Base-by-base conservation (phyloP, 2,888 invertebrate species). In the Elegia similella region DNA sequence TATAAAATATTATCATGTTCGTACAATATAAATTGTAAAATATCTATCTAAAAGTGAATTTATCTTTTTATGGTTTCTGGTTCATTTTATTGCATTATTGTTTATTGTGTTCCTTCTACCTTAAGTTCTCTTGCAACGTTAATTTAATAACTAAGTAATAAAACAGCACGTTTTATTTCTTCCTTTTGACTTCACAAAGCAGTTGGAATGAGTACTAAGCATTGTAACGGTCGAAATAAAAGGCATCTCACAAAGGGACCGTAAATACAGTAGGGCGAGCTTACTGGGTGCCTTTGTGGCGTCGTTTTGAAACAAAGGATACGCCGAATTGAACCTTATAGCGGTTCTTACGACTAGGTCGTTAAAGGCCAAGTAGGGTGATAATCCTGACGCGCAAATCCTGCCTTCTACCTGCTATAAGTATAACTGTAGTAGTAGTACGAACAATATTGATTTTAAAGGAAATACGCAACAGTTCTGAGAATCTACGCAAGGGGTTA, bases 381-480 rank as follows among this genome's bases (percentile, higher is more conserved):
- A 47, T 48, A 32, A 48, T 48, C 15, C 48, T 48, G 34, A 16
- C 8, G 34, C 7, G 43, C 7, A 43, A 44, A 53, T 6, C 30
- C 17, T 7, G 5, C 8, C n/a, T 13, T 7, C 8, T 52, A 52
- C 52, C 52, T 52, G 52, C 29, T 30, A 23, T 13, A 29, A n/a
- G 10, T 30, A 30, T 46, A 44, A 44, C 44, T 44, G 54, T 46
- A 44, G n/a, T 32, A 10, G 43, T 43, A 44, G 54, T 55, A 46
- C 54, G 42, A 23, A 32, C 30, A 53, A 32, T 56, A 32, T 59
- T 48, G 23, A 42, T 34, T 52, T 53, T 34, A 12, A 53, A 54
- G 54, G 30, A 13, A 23, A 42, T 47, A 53, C 43, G 58, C 44
- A 56, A 42, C 50, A 10, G 29, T 60, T 60, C 55, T 38, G 23